Percentiles rank a stretch among this genome's conserved stretches.
Conservation (phyloP, 1,140 invertebrate species). For the Agrypnia vestita region DNA sequence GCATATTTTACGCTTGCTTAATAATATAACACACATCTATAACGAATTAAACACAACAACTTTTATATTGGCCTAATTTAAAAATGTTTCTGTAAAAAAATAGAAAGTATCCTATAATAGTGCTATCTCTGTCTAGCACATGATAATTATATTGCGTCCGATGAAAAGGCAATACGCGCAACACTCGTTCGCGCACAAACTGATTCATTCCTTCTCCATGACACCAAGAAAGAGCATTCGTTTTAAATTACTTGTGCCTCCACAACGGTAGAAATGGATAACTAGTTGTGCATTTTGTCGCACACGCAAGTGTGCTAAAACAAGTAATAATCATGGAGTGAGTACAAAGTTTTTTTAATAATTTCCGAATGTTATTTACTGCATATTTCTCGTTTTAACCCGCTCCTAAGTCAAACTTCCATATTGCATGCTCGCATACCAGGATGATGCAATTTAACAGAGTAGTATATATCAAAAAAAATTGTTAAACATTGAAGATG, state of each 20-base stretch:
- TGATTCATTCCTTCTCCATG: slow-evolving; percentile 53
- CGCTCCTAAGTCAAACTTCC: background rate
- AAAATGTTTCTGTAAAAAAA: slow-evolving; percentile 17
- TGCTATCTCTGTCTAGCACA: slow-evolving; percentile 24
- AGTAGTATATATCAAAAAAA: background rate
- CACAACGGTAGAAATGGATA: slow-evolving; percentile 54
- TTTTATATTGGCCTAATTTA: slow-evolving; percentile 42
- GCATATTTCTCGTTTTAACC: background rate
- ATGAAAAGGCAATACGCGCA: slow-evolving; percentile 32
- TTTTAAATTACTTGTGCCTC: slow-evolving; percentile 42
- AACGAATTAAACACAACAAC: slow-evolving; percentile 33
- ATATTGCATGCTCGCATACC: background rate
- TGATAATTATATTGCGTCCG: background rate
- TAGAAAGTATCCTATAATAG: slow-evolving; percentile 28
- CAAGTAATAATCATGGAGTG: slow-evolving; percentile 56
- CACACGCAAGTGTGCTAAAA: slow-evolving; percentile 56
- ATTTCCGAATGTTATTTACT: background rate
- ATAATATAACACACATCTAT: slow-evolving; percentile 1
- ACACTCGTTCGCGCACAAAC: slow-evolving; percentile 4
- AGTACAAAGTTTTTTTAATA: slow-evolving; percentile 43
- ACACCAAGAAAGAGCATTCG: slow-evolving; percentile 44
- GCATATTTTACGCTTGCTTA: background rate
- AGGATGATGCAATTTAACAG: slow-evolving; percentile 10
- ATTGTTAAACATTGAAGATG: background rate
- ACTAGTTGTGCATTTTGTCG: slow-evolving; percentile 54